Evolutionary conservation across 2,888 invertebrate species (phyloP), one percentile per base, ranked within the genome.

Genomic region (Thumatha senex): DNA sequence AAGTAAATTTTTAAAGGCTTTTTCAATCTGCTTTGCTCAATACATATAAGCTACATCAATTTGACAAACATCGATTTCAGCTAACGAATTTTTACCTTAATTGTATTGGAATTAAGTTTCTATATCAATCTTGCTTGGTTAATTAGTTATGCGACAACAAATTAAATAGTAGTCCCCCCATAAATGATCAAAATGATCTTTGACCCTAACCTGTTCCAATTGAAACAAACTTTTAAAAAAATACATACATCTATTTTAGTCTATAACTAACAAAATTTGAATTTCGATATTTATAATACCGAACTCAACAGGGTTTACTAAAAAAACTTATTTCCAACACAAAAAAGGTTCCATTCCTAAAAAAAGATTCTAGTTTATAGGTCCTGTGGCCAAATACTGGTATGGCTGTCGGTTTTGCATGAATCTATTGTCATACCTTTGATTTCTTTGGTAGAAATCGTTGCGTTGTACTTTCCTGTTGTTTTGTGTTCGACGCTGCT

Each of bases 341-440:
- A 52, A 51, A 58, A 56, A 64, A 61, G 53, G 61, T 55, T 43
- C 58, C 55, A 57, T 49, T n/a, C n/a, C 50, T 48, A 45, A 41
- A 50, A 46, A 39, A 46, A 44, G 39, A 33, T 40, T 36, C 74
- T 86, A 92, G 63, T 91, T 92, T 18, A 92, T 92, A 34, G 92
- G 88, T n/a, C 91, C 90, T 0, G 91, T 89, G 9, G 91, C 89
- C 43, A 92, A 63, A 51, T 91, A 92, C 55, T 85, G 84, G 50
- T 89, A 91, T 1, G 90, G 90, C 41, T 86, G 86, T 48, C 91
- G 61, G 51, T 78, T 84, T 1, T 83, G 85, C 74, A 86, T 85
- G 42, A 91, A 89, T 40, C 90, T 60, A 9, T 68, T 77, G 47
- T 90, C 90, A 50, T 89, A 90, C 83, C 90, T 85, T 56, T 86